A percentile compares a stretch with the other conserved stretches of the same genome.
Conservation (phyloP, 2,888 invertebrate genomes). For the Vesta saturnalis region DNA sequence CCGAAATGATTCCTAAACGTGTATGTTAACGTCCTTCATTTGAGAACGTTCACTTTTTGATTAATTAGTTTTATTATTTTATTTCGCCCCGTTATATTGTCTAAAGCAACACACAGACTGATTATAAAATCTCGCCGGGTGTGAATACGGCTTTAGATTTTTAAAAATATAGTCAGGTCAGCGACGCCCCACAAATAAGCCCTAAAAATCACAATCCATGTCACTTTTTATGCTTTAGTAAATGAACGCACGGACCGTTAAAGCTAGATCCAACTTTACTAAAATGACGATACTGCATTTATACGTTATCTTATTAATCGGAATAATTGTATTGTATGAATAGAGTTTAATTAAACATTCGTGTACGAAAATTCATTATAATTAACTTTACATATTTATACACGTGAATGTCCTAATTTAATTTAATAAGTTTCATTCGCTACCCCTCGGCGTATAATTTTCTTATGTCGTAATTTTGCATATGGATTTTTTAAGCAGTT, state of each 20-base stretch:
- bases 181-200: slow-evolving; percentile 13
- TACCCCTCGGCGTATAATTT: not conserved
- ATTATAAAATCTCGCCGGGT: no score
- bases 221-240: slow-evolving; percentile 23
- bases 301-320: not conserved
- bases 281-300: not conserved
- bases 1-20: slow-evolving; percentile 2
- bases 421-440: not conserved
- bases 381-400: not conserved
- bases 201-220: slow-evolving; percentile 18
- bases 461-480: not conserved
- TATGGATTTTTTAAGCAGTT: no score
- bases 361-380: not conserved
- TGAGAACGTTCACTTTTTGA: not conserved
- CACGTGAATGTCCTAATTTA: slow-evolving; percentile 9
- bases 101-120: no score
- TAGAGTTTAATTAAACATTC: slow-evolving; percentile 8
- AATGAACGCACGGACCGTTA: slow-evolving; percentile 20
- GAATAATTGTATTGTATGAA: not conserved
- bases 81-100: no score
- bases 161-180: not conserved
- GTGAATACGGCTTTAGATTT: not conserved
- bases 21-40: not conserved
- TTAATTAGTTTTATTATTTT: no score
- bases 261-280: not conserved